Percentiles rank a stretch among this genome's conserved stretches.
These are phyloP conservation scores for Cheilosia vulpina DNA, from an alignment of 2,888 invertebrate species.

Conservation along the genomic window DNA sequence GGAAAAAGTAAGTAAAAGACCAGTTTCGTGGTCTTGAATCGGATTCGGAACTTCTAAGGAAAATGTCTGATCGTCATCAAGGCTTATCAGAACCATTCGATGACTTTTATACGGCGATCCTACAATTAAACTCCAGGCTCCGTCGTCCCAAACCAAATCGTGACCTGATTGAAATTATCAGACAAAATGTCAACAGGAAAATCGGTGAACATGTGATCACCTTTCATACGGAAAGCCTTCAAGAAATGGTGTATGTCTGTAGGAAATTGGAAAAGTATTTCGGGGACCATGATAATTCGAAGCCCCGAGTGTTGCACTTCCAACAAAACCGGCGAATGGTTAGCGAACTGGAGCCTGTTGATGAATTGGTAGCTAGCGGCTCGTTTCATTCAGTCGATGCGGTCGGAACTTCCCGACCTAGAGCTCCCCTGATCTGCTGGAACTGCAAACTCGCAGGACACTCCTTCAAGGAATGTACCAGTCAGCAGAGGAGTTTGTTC, in stretches of 20 bases:
- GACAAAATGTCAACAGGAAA: not conserved
- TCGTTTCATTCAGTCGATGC: not conserved
- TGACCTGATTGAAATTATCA: not conserved
- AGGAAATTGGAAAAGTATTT: not conserved
- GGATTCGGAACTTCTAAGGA: not conserved
- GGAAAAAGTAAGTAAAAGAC: too few relatives aligned
- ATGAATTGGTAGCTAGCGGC: not conserved
- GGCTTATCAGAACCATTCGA: too few relatives aligned
- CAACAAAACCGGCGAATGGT: not conserved
- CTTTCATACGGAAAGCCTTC: not conserved
- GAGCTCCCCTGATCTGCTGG: not conserved
- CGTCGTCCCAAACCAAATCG: too few relatives aligned
- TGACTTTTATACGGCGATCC: too few relatives aligned
- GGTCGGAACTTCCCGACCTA: not conserved
- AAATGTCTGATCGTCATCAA: too few relatives aligned
- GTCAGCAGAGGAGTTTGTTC: too few relatives aligned
- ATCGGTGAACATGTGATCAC: conserved; percentile 2
- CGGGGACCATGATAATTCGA: not conserved
- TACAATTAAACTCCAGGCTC: too few relatives aligned
- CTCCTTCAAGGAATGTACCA: too few relatives aligned
- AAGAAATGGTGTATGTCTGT: too few relatives aligned
- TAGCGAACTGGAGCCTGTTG: not conserved
- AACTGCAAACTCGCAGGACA: too few relatives aligned
- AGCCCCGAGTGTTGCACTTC: not conserved
- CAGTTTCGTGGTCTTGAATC: too few relatives aligned